These are phyloP conservation scores for Rotaria macrura DNA, from an alignment of 2,888 invertebrate genomes.

Conservation along the genomic window DNA sequence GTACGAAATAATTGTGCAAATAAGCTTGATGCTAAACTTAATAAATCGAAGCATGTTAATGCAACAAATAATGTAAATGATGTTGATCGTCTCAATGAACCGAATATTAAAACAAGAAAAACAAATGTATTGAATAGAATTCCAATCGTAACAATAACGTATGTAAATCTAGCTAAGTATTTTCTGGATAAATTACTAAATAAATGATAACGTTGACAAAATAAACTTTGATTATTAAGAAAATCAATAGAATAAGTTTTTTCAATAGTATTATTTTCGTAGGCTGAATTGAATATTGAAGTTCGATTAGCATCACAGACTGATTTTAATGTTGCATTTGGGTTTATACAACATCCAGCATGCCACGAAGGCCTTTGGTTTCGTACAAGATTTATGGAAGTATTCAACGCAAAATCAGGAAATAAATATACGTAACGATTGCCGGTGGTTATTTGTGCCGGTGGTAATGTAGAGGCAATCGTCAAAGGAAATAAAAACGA, in stretches of 20 bases:
- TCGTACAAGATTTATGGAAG: neutral
- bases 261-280: neutral
- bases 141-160: neutral
- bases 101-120: neutral
- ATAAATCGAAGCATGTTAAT: conserved; percentile 11
- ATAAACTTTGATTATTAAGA: conserved; percentile 16
- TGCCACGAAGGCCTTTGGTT: neutral
- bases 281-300: neutral
- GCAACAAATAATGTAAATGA: conserved; percentile 10
- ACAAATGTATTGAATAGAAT: neutral
- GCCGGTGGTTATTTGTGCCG: neutral
- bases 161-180: neutral
- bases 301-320: neutral
- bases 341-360: neutral
- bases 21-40: conserved; percentile 19
- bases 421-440: neutral
- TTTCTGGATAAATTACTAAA: neutral
- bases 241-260: neutral
- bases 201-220: neutral
- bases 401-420: neutral
- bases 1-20: neutral
- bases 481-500: neutral
- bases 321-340: neutral
- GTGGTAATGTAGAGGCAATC: neutral
- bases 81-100: conserved; percentile 7